Base-by-base conservation (phyloP, 1,140 invertebrate genomes). In the Ceratitis capitata region DNA sequence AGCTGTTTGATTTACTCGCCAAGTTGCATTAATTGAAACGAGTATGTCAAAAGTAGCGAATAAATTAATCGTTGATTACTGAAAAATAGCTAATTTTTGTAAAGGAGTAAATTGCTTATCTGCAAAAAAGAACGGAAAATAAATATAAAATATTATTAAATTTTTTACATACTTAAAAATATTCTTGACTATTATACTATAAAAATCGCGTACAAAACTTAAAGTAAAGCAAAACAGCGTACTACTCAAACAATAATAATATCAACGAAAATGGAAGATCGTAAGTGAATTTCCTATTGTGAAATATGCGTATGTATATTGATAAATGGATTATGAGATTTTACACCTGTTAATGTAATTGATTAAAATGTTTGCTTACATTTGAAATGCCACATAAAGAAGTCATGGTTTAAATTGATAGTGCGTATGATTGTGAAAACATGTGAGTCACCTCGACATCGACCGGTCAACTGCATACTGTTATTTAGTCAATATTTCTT, bases 231-330 rank as follows among this genome's bases (percentile, higher is more conserved):
- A 42, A 45, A 78, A 42, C n/a, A 78, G 7, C 58, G 14, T 29
- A 78, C n/a, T 78, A 23, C 35, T n/a, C 26, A 10, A 61, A 7
- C 39, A 78, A 78, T 45, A 47, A n/a, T 10, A 23, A 32, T n/a
- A n/a, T n/a, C 39, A 78, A 45, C 39, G 69, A 78, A 78, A 26
- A 78, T 78, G 69, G 69, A 78, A 23, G 69, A 78, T 45, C 69
- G 69, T 78, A 78, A 78, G 69, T 78, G 69, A 78, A 78, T 78
- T 78, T 78, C 16, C n/a, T 19, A 45, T 78, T 78, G 69, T 16
- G 12, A 78, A 45, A 69, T 69, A 61, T 61, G 23, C n/a, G 14
- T 32, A 32, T 26, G 23, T 29, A 26, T 12, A 12, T 5, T 58
- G 45, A 47, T 9, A 9, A 47, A 10, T 58, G 56, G 56, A 32